These are phyloP conservation scores for Dufourea novaeangliae DNA, from an alignment of 1,140 invertebrate genomes.

Conservation along the genomic window DNA sequence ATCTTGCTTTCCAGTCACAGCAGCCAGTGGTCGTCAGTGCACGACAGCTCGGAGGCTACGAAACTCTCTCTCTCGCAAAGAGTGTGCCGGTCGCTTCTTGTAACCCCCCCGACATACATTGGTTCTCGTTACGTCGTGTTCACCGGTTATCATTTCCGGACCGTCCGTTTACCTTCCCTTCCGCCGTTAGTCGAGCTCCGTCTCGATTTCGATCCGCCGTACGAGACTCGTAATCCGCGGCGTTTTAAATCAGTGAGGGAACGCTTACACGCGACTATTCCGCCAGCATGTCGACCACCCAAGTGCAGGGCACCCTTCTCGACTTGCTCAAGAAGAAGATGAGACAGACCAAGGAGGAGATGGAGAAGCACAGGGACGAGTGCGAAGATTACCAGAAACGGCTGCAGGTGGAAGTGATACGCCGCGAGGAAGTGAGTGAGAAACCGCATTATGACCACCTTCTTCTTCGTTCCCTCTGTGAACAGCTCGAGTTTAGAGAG, in stretches of 20 bases:
- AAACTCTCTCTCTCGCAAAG: constrained; percentile 47
- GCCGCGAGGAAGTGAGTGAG: constrained; percentile 96
- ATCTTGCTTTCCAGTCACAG: constrained; percentile 70
- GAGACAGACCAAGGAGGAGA: constrained; percentile 98
- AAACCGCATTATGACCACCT: constrained; percentile 10
- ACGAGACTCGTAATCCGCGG: constrained; percentile 26
- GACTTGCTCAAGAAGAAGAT: constrained; percentile 99
- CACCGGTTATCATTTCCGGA: not conserved
- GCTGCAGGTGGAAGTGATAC: constrained; percentile 93
- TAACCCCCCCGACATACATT: constrained; percentile 25
- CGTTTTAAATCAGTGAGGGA: constrained; percentile 28
- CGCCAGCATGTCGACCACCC: constrained; percentile 89
- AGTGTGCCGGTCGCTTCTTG: constrained; percentile 39
- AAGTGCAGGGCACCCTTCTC: constrained; percentile 93
- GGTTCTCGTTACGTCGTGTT: constrained; percentile 29
- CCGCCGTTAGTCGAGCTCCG: not conserved
- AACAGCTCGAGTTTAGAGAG: constrained; percentile 11
- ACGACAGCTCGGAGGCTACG: constrained; percentile 67
- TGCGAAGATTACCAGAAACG: constrained; percentile 95
- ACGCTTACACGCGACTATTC: constrained; percentile 47
- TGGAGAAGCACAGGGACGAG: constrained; percentile 98
- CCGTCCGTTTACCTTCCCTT: not conserved
- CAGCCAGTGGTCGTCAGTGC: constrained; percentile 75
- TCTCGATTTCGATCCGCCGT: not conserved
- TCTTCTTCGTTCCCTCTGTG: constrained; percentile 18